A percentile compares a stretch with the other conserved stretches of the same genome.
These are phyloP conservation scores for Beris morrisii DNA, from an alignment of 2,888 invertebrate species.

Conservation along the genomic window DNA sequence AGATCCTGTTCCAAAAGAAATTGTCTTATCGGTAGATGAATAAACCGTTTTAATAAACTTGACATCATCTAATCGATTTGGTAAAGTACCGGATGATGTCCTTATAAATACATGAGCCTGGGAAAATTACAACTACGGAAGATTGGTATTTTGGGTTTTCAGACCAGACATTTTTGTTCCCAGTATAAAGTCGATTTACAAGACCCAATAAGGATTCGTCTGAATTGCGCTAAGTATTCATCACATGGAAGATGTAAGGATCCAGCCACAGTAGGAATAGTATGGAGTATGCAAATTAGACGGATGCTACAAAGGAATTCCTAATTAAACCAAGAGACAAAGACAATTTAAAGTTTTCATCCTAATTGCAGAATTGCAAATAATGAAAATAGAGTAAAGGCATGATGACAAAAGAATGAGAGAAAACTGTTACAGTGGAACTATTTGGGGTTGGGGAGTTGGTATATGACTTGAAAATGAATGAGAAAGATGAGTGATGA, in stretches of 20 bases:
- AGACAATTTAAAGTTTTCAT: conserved; percentile 28
- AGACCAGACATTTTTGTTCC: not conserved
- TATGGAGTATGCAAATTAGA: conserved; percentile 19
- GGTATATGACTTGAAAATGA: not conserved
- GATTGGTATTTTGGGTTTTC: conserved; percentile 4
- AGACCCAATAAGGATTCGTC: conserved; percentile 6
- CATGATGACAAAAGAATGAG: conserved; percentile 11
- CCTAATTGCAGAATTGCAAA: conserved; percentile 29
- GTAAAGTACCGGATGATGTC: not conserved
- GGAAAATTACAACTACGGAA: not conserved
- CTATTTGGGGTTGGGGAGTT: conserved; percentile 1
- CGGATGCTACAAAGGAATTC: conserved; percentile 17
- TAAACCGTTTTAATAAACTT: conserved; percentile 15
- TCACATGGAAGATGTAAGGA: conserved; percentile 15
- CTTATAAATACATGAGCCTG: not conserved
- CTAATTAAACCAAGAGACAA: conserved; percentile 30
- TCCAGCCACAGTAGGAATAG: not conserved
- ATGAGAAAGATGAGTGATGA: conserved; percentile 24
- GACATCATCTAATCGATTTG: conserved; percentile 3
- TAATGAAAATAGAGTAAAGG: conserved; percentile 27
- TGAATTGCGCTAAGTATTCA: conserved; percentile 23
- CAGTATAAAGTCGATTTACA: not conserved
- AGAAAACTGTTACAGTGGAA: conserved; percentile 23
- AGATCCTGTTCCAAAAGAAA: not conserved
- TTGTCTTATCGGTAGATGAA: not conserved